Evolutionary conservation across 2,113 vertebrate genomes (phyloP).

Genomic region (Neogobius melanostomus): DNA sequence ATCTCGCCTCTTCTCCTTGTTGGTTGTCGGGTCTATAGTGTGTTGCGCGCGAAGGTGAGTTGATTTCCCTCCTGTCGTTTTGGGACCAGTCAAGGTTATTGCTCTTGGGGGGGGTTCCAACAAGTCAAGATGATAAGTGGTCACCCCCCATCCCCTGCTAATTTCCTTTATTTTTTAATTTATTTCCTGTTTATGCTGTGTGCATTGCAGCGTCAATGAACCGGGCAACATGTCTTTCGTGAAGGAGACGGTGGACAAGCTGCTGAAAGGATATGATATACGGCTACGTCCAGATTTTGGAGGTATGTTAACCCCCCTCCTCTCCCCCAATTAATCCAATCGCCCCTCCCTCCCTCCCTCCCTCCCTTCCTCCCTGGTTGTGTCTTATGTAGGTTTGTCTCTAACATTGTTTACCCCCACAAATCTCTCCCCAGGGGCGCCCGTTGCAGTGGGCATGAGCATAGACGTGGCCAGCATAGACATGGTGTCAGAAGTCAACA

Average conservation of each 20-base stretch:
- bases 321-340: not conserved
- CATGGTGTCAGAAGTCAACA: slow-evolving; percentile 97
- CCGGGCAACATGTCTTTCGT: slow-evolving; percentile 94
- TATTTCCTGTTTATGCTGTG: not conserved
- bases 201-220: slow-evolving; percentile 84
- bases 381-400: slow-evolving; percentile 33
- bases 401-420: slow-evolving; percentile 18
- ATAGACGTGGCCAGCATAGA: slow-evolving; percentile 96
- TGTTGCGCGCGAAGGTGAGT: slow-evolving; percentile 74
- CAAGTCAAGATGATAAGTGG: slow-evolving; percentile 32
- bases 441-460: slow-evolving; percentile 92
- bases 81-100: slow-evolving; percentile 61
- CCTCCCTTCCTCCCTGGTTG: not conserved
- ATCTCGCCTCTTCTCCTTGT: slow-evolving; percentile 62
- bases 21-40: slow-evolving; percentile 69
- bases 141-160: not conserved
- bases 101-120: not conserved
- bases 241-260: slow-evolving; percentile 94
- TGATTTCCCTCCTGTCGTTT: slow-evolving; percentile 5
- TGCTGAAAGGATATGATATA: slow-evolving; percentile 92
- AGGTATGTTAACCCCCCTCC: slow-evolving; percentile 73
- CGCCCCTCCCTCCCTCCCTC: not conserved
- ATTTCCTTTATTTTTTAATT: not conserved
- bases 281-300: slow-evolving; percentile 93
- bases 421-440: slow-evolving; percentile 78